Conservation (phyloP, 2,113 vertebrate species). For the Pseudorhombus dupliciocellatus region DNA sequence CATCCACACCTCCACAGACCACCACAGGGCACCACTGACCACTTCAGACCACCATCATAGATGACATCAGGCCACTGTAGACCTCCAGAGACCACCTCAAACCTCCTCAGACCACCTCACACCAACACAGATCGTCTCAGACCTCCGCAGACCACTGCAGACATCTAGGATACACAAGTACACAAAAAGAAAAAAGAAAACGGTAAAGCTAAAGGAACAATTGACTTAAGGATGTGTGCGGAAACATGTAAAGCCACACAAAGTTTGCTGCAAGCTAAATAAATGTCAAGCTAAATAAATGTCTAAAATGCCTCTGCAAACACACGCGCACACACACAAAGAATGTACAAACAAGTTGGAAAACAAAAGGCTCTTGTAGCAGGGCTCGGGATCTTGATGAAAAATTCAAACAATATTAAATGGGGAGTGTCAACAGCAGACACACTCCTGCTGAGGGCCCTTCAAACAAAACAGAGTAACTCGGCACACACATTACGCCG, state of each 20-base stretch:
- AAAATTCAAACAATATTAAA: constrained; percentile 98
- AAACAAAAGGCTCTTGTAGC: constrained; percentile 82
- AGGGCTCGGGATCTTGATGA: constrained; percentile 83
- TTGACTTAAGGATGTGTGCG: background rate
- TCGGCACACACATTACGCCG: constrained; percentile 90
- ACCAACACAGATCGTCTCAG: too few relatives aligned
- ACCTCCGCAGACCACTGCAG: too few relatives aligned
- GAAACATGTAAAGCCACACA: constrained; percentile 18
- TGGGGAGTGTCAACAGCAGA: constrained; percentile 91
- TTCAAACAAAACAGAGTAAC: constrained; percentile 94
- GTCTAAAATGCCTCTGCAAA: constrained; percentile 59
- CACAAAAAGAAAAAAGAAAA: constrained; percentile 22
- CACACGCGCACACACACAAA: constrained; percentile 64
- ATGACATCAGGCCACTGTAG: too few relatives aligned
- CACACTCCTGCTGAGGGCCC: constrained; percentile 91
- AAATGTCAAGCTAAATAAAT: constrained; percentile 47
- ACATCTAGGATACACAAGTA: background rate
- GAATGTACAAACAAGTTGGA: constrained; percentile 83
- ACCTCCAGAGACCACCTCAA: too few relatives aligned
- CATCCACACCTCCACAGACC: too few relatives aligned
- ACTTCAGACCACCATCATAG: too few relatives aligned
- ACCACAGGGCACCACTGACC: too few relatives aligned
- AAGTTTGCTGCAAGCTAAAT: constrained; percentile 31
- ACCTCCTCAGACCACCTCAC: too few relatives aligned
- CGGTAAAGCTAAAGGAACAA: constrained; percentile 23